Evolutionary conservation across 2,113 vertebrate genomes (phyloP), one percentile per base, ranked within the genome.

Genomic region (Pteronura brasiliensis): DNA sequence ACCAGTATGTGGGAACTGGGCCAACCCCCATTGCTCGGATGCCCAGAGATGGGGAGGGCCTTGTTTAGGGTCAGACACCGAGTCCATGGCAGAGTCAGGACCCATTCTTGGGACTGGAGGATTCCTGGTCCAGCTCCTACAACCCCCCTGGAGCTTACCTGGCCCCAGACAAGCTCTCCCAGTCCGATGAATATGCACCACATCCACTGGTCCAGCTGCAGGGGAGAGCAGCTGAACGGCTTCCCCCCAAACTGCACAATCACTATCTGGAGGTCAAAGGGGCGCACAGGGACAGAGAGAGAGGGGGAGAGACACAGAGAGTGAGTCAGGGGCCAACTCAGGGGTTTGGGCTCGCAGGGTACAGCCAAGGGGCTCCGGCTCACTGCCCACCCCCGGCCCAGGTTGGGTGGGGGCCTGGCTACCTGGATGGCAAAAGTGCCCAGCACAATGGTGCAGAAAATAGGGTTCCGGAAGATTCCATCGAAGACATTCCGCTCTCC

Each of bases 231-330:
- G 98, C 99, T 99, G 98, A 99, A 99, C 0, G 99, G 99, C 97
- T 99, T 99, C 44, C 99, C 99, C 96, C 99, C 99, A 97, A 99
- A 99, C 98, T 99, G 99, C 97, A 99, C 99, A 93, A 99, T 99
- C 94, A 99, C 97, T 98, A 99, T 99, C 99, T 99, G 95, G 88
- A 98, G 93, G 52, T n/a, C 42, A 77, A 27, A 95, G 79, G 15
- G 71, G 86, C n/a, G 25, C 8, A 44, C 72, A 74, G 74, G 76
- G 80, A 89, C 31, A 96, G 86, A 69, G 74, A 49, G 12, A 49
- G 69, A 47, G n/a, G 15, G 80, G 92, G 88, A 80, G 65, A 97
- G 85, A 42, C 42, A 81, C 42, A 76, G 93, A 36, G 67, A 67
- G 63, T 34, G 67, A 69, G 67, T 96, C 76, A 88, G 91, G 52